Base-by-base conservation (phyloP, 2,797 vertebrate species). In the Micromesistius poutassou region DNA sequence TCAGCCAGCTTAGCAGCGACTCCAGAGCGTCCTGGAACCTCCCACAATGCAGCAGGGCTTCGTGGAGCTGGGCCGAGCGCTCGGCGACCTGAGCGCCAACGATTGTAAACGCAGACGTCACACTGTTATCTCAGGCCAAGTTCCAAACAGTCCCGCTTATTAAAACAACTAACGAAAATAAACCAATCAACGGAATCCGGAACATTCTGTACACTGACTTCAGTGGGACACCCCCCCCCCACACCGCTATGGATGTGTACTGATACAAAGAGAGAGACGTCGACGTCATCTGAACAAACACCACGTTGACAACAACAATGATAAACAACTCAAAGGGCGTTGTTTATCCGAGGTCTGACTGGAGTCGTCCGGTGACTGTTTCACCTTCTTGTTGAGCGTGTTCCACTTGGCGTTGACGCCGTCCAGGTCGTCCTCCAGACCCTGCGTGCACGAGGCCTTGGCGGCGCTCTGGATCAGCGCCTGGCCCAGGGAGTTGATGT, bases 331-430 rank as follows among this genome's bases (percentile, higher is more conserved):
- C n/a, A 28, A 13, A 68, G 10, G 3, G 13, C 5, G 62, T 13
- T 25, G 25, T 68, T 68, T 68, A 68, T 68, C 62, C 28, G n/a
- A 28, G 10, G 62, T 28, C 62, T 28, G 9, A 68, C 62, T 28
- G 25, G 62, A 68, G n/a, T 9, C 55, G 2, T n/a, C n/a, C n/a
- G n/a, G n/a, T n/a, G n/a, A n/a, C 68, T 0, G 3, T 73, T 42
- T n/a, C n/a, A 98, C 98, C 97, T 99, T 99, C 89, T 98, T 98
- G 90, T 97, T 98, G 78, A 99, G 95, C 22, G 96, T 96, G 88
- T 99, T 99, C 98, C 97, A 99, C 74, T 96, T 94, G 2, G 92
- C 85, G 82, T 96, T 98, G 86, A 96, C 91, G 22, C 94, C 93
- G 1, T 99, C 97, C 83, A 99, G 89, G 89, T 98, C 96, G 0